These are phyloP conservation scores for Drosophila tropicalis DNA, from an alignment of 1,140 invertebrate genomes.

Conservation along the genomic window DNA sequence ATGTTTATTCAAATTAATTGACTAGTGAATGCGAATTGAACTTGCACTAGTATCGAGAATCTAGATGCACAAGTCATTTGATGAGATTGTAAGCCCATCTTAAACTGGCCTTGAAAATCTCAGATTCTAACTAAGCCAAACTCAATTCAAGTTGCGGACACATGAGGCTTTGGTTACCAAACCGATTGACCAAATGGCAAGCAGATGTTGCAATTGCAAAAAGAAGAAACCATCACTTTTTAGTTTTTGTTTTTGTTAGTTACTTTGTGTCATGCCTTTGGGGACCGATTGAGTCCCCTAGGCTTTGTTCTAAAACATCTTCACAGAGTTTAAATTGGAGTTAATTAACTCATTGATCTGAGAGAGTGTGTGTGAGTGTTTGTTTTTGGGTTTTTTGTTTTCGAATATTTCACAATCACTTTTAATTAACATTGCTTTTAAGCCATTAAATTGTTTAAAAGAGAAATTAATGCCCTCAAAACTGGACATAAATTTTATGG, in stretches of 20 bases:
- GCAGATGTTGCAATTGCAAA: conserved; percentile 25
- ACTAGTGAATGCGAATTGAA: conserved; percentile 8
- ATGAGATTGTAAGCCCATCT: conserved; percentile 35
- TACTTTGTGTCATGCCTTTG: neutral
- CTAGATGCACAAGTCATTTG: conserved; percentile 2
- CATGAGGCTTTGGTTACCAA: conserved; percentile 28
- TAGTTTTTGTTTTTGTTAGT: neutral
- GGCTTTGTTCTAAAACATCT: conserved; percentile 41
- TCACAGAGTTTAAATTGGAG: conserved; percentile 24
- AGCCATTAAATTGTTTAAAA: conserved; percentile 14
- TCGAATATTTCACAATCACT: conserved; percentile 44
- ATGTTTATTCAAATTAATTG: conserved; percentile 24
- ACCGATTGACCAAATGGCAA: conserved; percentile 48
- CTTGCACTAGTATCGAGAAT: too few relatives aligned
- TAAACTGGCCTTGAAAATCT: conserved; percentile 53
- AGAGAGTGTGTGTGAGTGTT: neutral
- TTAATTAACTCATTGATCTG: conserved; percentile 48
- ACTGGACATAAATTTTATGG: conserved; percentile 9
- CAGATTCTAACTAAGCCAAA: conserved; percentile 49
- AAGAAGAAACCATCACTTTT: conserved; percentile 52
- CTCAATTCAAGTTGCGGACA: conserved; percentile 45
- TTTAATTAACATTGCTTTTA: conserved; percentile 49
- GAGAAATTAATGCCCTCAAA: conserved; percentile 5
- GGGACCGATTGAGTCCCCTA: conserved; percentile 29
- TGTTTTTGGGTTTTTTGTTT: neutral